These are phyloP conservation scores for Anarhynchus alexandrinus DNA, from an alignment of 2,113 vertebrate species.

Conservation along the genomic window DNA sequence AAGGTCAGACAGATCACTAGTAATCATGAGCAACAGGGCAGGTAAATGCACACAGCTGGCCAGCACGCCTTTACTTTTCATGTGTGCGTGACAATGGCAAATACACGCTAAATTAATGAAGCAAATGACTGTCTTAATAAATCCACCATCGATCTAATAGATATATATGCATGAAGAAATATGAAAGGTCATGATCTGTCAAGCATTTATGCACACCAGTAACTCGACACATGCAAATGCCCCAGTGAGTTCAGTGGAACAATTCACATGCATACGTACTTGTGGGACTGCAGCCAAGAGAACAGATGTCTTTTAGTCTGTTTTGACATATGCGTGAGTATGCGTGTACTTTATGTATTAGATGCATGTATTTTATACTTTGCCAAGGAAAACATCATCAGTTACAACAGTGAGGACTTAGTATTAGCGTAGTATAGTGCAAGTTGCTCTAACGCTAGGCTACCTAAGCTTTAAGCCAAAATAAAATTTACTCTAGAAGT, in stretches of 20 bases:
- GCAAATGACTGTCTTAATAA: background rate
- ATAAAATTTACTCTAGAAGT: background rate
- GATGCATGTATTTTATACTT: background rate
- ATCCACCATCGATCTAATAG: background rate
- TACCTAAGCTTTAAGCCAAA: slow-evolving; percentile 6
- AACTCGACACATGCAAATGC: background rate
- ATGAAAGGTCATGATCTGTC: background rate
- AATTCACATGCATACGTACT: background rate
- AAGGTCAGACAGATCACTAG: background rate
- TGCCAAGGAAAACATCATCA: slow-evolving; percentile 32
- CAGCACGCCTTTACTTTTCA: background rate
- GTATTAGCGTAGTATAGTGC: background rate
- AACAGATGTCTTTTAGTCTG: slow-evolving; percentile 39
- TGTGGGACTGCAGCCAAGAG: background rate
- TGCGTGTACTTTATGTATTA: background rate
- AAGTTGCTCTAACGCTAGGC: background rate
- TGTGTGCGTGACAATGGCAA: background rate
- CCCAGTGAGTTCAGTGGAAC: background rate
- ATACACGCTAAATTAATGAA: background rate
- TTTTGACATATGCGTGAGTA: slow-evolving; percentile 12
- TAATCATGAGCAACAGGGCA: background rate
- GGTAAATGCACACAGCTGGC: background rate
- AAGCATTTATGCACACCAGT: background rate
- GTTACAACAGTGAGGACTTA: background rate
- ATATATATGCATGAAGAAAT: background rate